phyloP scores from a whole-genome alignment of 92 coral and sea anemone genomes.

The Diadumene lineata region DNA sequence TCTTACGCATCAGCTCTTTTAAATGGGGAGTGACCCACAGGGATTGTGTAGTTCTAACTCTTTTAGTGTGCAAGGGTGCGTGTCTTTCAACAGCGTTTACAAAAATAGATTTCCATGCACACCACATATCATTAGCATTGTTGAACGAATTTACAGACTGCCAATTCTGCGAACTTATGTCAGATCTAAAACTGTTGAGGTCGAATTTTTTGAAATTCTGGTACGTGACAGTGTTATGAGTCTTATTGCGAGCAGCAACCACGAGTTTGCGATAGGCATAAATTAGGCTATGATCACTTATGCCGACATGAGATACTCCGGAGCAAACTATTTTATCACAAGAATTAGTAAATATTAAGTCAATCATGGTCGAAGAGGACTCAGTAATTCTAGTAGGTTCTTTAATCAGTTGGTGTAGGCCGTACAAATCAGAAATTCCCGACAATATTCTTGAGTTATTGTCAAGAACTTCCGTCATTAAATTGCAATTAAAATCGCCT shows the following conservation, averaged over 20 bases:
- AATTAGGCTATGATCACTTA: conserved; percentile 24
- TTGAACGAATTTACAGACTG: conserved; percentile 13
- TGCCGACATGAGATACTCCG: conserved; percentile 21
- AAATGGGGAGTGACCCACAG: conserved; percentile 41
- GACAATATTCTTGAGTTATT: background rate
- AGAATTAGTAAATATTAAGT: conserved; percentile 6
- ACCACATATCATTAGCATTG: conserved; percentile 51
- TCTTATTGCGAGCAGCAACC: background rate
- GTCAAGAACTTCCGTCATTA: background rate
- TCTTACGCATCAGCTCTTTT: conserved; percentile 32
- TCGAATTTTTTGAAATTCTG: conserved; percentile 36
- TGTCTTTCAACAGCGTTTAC: conserved; percentile 22
- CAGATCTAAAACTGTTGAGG: conserved; percentile 26
- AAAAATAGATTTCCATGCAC: conserved; percentile 38
- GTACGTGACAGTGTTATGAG: conserved; percentile 21
- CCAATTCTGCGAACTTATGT: conserved; percentile 50
- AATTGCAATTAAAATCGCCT: conserved; percentile 10
- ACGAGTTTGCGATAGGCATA: conserved; percentile 23
- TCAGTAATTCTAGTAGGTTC: conserved; percentile 8
- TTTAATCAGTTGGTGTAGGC: conserved; percentile 2
- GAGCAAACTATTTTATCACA: conserved; percentile 1
- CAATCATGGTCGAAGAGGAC: background rate
- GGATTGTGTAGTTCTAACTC: conserved; percentile 15
- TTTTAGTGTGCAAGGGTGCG: conserved; percentile 33
- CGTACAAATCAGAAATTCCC: background rate